These are phyloP conservation scores for Cavia aperea DNA, from an alignment of 2,113 vertebrate species.

Conservation along the genomic window DNA sequence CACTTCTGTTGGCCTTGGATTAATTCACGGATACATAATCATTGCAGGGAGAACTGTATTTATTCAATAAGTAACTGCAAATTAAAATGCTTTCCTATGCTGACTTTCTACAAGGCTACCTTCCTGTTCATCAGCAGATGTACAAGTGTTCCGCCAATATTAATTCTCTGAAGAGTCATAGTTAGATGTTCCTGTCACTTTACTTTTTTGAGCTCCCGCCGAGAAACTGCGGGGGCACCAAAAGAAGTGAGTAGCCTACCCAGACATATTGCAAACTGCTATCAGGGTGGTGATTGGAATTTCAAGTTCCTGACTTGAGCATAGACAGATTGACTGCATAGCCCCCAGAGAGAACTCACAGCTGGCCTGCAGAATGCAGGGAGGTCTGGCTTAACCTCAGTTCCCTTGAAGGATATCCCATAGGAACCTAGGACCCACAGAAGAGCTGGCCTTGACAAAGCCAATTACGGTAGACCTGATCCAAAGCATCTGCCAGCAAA, in stretches of 20 bases:
- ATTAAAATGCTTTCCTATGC: constrained; percentile 22
- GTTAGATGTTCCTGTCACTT: background rate
- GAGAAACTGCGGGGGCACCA: background rate
- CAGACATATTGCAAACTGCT: constrained; percentile 22
- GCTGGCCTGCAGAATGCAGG: background rate
- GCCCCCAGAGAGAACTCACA: constrained; percentile 20
- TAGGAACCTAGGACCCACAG: background rate
- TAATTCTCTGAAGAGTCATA: constrained; percentile 20
- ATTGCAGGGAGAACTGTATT: background rate
- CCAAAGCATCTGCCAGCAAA: background rate
- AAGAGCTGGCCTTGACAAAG: background rate
- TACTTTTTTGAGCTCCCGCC: background rate
- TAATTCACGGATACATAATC: background rate
- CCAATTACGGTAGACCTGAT: background rate
- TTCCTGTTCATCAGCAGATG: background rate
- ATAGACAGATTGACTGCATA: background rate
- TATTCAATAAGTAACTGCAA: constrained; percentile 23
- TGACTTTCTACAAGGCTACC: background rate
- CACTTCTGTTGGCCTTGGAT: background rate
- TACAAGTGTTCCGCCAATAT: background rate
- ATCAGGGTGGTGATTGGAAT: constrained; percentile 10
- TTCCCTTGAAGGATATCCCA: background rate
- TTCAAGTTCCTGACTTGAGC: constrained; percentile 40
- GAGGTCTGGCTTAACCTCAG: background rate
- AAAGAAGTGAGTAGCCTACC: background rate